Evolutionary conservation across 2,797 vertebrate genomes (phyloP).

Genomic region (Bradypodion ventrale): DNA sequence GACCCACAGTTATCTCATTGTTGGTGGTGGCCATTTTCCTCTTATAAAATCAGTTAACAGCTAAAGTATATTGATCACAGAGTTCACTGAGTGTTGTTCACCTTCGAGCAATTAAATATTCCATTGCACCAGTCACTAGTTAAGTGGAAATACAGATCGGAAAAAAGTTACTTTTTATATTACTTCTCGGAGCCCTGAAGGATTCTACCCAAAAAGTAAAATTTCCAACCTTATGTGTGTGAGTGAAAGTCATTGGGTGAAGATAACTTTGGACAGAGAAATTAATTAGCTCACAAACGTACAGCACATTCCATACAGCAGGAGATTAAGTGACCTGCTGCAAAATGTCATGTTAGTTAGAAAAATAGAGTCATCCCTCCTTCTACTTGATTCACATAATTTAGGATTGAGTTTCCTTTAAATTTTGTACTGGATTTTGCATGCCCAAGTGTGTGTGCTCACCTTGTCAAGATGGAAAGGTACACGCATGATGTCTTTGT

Average conservation of each 20-base stretch:
- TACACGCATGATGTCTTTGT: neutral
- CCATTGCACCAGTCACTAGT: neutral
- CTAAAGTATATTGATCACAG: neutral
- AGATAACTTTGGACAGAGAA: too few relatives aligned
- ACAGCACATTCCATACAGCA: neutral
- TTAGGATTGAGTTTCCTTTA: neutral
- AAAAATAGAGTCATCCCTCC: neutral
- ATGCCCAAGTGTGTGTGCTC: neutral
- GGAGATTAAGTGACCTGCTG: neutral
- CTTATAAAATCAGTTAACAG: neutral
- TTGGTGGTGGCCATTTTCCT: neutral
- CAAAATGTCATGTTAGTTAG: neutral
- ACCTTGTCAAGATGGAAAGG: neutral
- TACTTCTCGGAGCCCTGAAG: too few relatives aligned
- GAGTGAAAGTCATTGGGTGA: neutral
- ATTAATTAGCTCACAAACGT: neutral
- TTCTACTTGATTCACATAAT: neutral
- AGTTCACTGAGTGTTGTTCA: neutral
- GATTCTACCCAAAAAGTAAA: neutral
- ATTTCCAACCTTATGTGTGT: neutral
- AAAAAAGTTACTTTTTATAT: too few relatives aligned
- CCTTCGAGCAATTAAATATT: neutral
- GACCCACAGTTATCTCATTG: neutral
- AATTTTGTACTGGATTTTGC: neutral
- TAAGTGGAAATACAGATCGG: neutral